Evolutionary conservation across 2,797 vertebrate genomes (phyloP).

Genomic region (Synanceia verrucosa): DNA sequence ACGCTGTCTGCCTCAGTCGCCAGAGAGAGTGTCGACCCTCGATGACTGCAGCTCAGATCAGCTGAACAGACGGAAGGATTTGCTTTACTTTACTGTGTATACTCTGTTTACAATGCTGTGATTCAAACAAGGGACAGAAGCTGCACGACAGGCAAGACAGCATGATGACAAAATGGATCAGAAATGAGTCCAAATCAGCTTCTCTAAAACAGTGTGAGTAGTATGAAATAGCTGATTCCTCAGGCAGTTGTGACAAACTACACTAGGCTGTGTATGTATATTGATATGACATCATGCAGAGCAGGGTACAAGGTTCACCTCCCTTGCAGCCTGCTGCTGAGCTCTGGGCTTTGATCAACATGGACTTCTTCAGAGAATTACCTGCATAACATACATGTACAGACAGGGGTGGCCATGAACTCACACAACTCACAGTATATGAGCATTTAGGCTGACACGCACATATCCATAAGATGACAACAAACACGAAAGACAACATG

Average conservation of each 20-base stretch:
- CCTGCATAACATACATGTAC: slow-evolving; percentile 68
- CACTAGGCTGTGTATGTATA: background rate
- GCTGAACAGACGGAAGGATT: slow-evolving; percentile 72
- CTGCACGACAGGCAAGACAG: background rate
- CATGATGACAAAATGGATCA: background rate
- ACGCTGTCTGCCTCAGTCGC: slow-evolving; percentile 92
- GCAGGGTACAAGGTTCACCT: slow-evolving; percentile 72
- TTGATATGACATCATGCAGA: slow-evolving; percentile 63
- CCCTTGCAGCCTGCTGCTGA: slow-evolving; percentile 72
- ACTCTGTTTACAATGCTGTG: background rate
- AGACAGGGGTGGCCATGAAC: slow-evolving; percentile 28
- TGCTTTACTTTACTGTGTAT: background rate
- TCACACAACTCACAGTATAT: background rate
- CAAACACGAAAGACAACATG: background rate
- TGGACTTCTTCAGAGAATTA: slow-evolving; percentile 71
- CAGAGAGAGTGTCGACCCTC: slow-evolving; percentile 94
- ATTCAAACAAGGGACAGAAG: slow-evolving; percentile 3
- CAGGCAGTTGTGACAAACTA: too few species aligned
- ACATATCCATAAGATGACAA: background rate
- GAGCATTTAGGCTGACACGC: background rate
- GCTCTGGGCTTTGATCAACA: slow-evolving; percentile 72
- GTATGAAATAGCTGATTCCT: background rate
- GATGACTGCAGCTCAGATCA: slow-evolving; percentile 89
- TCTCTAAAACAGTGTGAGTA: background rate
- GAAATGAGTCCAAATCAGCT: background rate